These are phyloP conservation scores for Sebastes schlegelii DNA, from an alignment of 2,113 vertebrate species.

Conservation along the genomic window DNA sequence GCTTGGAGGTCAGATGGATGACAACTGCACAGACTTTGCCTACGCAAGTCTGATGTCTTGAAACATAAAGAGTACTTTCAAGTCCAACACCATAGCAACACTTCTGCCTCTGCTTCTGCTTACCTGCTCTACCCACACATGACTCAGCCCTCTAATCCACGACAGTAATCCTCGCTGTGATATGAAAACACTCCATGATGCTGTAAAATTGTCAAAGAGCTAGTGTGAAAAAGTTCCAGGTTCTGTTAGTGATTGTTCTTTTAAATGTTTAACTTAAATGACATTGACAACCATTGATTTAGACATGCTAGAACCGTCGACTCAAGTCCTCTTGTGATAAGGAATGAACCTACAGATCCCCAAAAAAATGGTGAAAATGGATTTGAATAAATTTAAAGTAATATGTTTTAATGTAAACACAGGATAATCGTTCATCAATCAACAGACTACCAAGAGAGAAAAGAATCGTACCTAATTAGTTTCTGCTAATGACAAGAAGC, in stretches of 20 bases:
- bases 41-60: conserved; percentile 73
- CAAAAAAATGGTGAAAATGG: neutral
- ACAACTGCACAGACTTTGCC: conserved; percentile 67
- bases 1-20: conserved; percentile 68
- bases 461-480: conserved; percentile 18
- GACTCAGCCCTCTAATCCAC: conserved; percentile 72
- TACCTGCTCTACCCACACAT: conserved; percentile 76
- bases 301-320: neutral
- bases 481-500: conserved; percentile 48
- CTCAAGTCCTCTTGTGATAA: neutral
- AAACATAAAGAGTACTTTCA: conserved; percentile 77
- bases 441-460: neutral
- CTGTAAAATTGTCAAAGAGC: conserved; percentile 20
- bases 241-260: neutral
- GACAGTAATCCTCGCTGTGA: conserved; percentile 58
- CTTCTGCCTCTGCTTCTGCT: conserved; percentile 60
- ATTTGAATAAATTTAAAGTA: neutral
- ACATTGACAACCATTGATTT: neutral
- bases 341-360: neutral
- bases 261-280: neutral
- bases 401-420: neutral
- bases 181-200: conserved; percentile 36
- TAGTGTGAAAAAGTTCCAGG: neutral
- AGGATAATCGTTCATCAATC: neutral
- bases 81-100: conserved; percentile 79